Conservation (phyloP, 1,140 invertebrate species). For the Doryteuthis pealeii region DNA sequence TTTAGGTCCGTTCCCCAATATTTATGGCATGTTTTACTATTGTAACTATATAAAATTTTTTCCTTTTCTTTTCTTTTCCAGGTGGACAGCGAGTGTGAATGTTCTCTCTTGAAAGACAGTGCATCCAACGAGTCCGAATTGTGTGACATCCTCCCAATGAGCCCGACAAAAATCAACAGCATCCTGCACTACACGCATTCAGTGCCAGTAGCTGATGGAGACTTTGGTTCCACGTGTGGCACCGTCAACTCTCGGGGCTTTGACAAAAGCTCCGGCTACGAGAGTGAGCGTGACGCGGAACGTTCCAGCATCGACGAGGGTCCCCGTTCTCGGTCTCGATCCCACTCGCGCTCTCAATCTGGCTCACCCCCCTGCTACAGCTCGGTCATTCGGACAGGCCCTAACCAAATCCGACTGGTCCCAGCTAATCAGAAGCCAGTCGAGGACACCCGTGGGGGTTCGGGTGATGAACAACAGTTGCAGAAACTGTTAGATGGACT, state of each 20-base stretch:
- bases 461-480: constrained; percentile 43
- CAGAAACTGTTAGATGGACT: constrained; percentile 48
- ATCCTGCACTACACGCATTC: constrained; percentile 10
- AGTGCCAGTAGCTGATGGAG: constrained; percentile 1
- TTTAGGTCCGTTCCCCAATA: no score
- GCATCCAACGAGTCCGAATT: constrained; percentile 2
- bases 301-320: constrained; percentile 45
- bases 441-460: constrained; percentile 25
- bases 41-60: no score
- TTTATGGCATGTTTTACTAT: no score
- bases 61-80: background rate
- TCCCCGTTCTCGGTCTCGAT: constrained; percentile 34
- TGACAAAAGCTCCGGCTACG: constrained; percentile 55
- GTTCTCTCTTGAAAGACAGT: constrained; percentile 4
- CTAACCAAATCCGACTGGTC: constrained; percentile 54
- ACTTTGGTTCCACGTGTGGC: constrained; percentile 42
- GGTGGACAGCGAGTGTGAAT: constrained; percentile 9
- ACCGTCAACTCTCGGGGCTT: constrained; percentile 43
- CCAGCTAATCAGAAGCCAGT: constrained; percentile 33
- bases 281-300: constrained; percentile 53
- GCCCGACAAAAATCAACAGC: constrained; percentile 12
- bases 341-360: constrained; percentile 43
- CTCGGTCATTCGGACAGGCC: constrained; percentile 52
- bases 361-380: constrained; percentile 48
- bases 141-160: constrained; percentile 8